Conservation (phyloP, 2,797 vertebrate species). For the Enteromius radiatus region DNA sequence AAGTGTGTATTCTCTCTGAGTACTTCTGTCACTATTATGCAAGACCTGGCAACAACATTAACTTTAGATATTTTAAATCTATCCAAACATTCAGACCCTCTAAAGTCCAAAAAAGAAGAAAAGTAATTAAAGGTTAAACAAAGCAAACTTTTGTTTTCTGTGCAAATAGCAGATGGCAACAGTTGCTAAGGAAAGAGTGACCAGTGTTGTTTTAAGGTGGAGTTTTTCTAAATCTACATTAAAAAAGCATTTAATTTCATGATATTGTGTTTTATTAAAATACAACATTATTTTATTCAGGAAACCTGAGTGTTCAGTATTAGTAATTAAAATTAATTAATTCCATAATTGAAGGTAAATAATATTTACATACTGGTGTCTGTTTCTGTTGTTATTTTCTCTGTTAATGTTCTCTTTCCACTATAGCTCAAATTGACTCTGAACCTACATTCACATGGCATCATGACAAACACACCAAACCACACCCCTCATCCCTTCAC, state of each 20-base stretch:
- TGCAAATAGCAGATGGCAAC: neutral
- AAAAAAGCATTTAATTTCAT: neutral
- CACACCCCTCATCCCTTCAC: conserved; percentile 1
- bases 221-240: neutral
- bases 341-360: neutral
- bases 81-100: neutral
- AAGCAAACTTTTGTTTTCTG: neutral
- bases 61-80: neutral
- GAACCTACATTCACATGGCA: conserved; percentile 22
- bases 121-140: neutral
- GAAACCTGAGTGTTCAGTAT: neutral
- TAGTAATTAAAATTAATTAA: neutral
- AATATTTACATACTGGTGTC: neutral
- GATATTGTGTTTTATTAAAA: neutral
- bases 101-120: neutral
- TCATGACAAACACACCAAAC: conserved; percentile 35
- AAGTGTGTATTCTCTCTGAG: neutral
- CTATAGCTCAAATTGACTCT: conserved; percentile 23
- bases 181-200: neutral
- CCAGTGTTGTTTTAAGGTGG: neutral
- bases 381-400: neutral
- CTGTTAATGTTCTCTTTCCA: conserved; percentile 6
- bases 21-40: neutral
- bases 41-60: neutral
- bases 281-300: neutral